phyloP scores from a whole-genome alignment of 1,140 invertebrate genomes.

The Ceratosolen solmsi region DNA sequence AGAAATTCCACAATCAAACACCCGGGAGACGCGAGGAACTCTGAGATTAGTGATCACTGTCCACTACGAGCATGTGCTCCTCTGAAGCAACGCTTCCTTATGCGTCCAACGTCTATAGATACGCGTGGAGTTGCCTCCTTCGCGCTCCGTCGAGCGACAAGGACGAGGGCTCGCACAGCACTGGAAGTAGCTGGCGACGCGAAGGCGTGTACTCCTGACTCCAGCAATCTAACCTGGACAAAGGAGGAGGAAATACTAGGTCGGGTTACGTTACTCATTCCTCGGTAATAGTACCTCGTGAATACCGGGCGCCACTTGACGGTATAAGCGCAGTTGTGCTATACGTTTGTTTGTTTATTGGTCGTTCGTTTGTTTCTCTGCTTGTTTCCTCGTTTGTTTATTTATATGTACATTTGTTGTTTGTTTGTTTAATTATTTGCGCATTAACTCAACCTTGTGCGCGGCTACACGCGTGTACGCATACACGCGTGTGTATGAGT shows the following conservation, averaged over 20 bases:
- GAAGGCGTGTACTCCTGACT: neutral
- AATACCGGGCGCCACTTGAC: neutral
- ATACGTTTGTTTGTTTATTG: too few relatives aligned
- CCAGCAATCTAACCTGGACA: too few relatives aligned
- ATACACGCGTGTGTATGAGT: too few relatives aligned
- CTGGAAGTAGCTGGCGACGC: neutral
- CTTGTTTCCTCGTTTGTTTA: too few relatives aligned
- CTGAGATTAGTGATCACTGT: neutral
- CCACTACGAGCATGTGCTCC: neutral
- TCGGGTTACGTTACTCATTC: neutral
- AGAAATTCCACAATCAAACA: neutral
- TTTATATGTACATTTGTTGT: neutral
- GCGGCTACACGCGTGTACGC: too few relatives aligned
- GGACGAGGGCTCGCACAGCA: neutral
- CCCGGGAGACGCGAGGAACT: neutral
- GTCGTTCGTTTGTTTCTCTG: too few relatives aligned
- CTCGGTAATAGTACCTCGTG: neutral
- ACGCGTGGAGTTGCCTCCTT: neutral
- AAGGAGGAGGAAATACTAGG: too few relatives aligned
- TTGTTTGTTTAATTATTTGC: too few relatives aligned
- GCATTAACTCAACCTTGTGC: too few relatives aligned
- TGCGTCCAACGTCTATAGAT: too few relatives aligned
- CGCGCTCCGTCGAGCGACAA: neutral
- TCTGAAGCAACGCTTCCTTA: neutral
- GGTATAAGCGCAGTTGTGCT: neutral